Percentiles rank a stretch among this genome's conserved stretches.
Evolutionary conservation across 2,113 vertebrate species (phyloP).

Genomic region (Paedocypris sp.): DNA sequence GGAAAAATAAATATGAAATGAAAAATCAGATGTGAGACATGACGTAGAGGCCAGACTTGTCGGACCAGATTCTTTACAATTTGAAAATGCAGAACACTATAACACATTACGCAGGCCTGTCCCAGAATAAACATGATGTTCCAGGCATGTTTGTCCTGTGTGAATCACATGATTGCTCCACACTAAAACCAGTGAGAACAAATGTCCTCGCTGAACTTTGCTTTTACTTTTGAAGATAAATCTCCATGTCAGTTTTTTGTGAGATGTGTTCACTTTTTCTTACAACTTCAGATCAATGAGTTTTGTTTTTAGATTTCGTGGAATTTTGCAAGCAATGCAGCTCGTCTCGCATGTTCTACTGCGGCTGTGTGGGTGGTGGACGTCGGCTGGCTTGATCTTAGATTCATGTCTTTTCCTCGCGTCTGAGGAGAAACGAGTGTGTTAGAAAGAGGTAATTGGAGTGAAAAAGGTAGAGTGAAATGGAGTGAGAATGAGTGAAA

Average conservation of each 20-base stretch:
- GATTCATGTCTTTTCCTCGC: too few species aligned
- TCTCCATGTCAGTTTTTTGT: neutral
- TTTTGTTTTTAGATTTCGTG: conserved; percentile 5
- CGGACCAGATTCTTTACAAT: too few species aligned
- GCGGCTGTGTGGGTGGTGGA: neutral
- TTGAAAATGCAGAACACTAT: too few species aligned
- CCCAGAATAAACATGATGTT: neutral
- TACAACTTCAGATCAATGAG: neutral
- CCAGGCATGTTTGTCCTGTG: neutral
- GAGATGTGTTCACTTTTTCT: neutral
- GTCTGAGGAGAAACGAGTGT: too few species aligned
- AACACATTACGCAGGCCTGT: too few species aligned
- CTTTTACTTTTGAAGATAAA: neutral
- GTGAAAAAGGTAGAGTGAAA: too few species aligned
- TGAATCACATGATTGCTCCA: neutral
- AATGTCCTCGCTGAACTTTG: neutral
- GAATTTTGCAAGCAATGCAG: conserved; percentile 1
- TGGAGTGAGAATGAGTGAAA: too few species aligned
- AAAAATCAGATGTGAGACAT: neutral
- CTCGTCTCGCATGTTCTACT: neutral
- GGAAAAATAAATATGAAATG: too few species aligned
- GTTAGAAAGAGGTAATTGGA: too few species aligned
- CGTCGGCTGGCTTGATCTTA: too few species aligned
- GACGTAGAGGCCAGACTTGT: too few species aligned
- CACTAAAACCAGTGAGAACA: neutral